Evolutionary conservation across 2,888 invertebrate species (phyloP), one percentile per base, ranked within the genome.

Genomic region (Epirrhoe tristata): DNA sequence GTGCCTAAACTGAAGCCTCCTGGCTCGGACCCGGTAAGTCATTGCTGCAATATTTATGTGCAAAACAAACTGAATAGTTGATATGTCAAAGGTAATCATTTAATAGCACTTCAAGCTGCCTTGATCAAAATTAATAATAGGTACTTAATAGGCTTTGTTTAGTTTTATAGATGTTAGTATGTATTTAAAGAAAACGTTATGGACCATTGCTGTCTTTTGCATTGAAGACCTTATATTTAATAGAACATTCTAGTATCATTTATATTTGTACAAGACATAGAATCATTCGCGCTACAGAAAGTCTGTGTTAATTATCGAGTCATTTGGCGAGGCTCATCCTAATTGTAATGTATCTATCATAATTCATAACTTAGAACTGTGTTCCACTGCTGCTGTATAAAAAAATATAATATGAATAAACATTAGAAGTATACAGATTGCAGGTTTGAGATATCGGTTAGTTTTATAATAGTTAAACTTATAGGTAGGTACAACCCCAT

Each of bases 281-380:
- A 71, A 72, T 73, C 89, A 91, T 83, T 87, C 88, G 91, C 71
- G 86, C 79, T 65, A 74, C 81, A 90, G 88, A 90, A 88, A 88
- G 82, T 86, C 85, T 83, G 84, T 80, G 74, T 80, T 81, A 81
- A 83, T 84, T 83, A 86, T 85, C 85, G 81, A 83, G 74, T 74
- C 83, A 85, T 86, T 91, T 92, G 90, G 90, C 91, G 77, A 81
- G 75, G 79, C 75, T 75, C 78, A 74, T 85, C 82, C n/a, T n/a
- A n/a, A n/a, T 85, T 81, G 75, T 76, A 82, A 74, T 81, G 84
- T 88, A 85, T 90, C n/a, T n/a, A n/a, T n/a, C n/a, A n/a, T n/a
- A n/a, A n/a, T n/a, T n/a, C 88, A 88, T 88, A 90, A 87, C 84
- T 77, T 82, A 72, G 73, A 63, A 58, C 67, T 67, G 62, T 63